These are phyloP conservation scores for Bombus breviceps DNA, from an alignment of 1,140 invertebrate genomes.

Conservation along the genomic window DNA sequence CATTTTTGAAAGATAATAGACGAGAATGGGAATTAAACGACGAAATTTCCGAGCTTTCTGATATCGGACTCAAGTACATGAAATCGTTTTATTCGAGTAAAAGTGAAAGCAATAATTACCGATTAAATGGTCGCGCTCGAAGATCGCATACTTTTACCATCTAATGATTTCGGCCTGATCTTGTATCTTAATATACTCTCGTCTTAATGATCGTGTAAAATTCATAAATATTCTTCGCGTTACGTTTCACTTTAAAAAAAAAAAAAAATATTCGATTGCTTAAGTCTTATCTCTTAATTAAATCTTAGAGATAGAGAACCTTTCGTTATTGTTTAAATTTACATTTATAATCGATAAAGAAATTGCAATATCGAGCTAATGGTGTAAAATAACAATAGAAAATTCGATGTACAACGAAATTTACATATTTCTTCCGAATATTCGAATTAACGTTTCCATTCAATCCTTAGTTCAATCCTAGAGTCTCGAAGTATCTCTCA, in stretches of 20 bases:
- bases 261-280: not conserved
- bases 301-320: not conserved
- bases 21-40: not conserved
- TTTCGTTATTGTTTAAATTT: not conserved
- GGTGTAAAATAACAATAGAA: too few species aligned
- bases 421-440: too few species aligned
- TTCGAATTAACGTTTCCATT: too few species aligned
- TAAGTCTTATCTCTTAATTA: not conserved
- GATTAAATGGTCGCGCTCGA: not conserved
- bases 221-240: not conserved
- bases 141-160: not conserved
- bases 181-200: not conserved
- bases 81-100: not conserved
- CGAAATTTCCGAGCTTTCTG: not conserved
- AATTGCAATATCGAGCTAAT: not conserved
- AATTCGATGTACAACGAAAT: too few species aligned
- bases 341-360: not conserved
- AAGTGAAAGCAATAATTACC: slow-evolving; percentile 20
- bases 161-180: not conserved
- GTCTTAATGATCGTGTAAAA: not conserved
- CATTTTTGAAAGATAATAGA: not conserved
- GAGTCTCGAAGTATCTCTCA: too few species aligned
- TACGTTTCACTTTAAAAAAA: not conserved
- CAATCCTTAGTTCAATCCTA: too few species aligned
- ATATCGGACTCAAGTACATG: not conserved